Evolutionary conservation across 1,140 invertebrate species (phyloP).

Genomic region (Heliconius melpomene): DNA sequence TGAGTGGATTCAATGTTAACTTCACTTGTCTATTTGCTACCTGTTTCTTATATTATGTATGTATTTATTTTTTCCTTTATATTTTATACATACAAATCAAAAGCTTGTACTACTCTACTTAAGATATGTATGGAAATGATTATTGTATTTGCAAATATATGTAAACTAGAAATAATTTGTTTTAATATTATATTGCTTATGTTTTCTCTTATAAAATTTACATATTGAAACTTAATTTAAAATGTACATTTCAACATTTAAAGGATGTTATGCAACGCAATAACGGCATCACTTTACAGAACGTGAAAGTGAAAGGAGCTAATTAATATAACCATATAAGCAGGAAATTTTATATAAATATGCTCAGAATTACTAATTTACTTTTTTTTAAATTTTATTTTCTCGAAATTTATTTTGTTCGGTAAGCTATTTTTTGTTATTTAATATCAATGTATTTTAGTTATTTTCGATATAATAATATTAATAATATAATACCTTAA

Average conservation of each 20-base stretch:
- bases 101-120: neutral
- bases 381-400: neutral
- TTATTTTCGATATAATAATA: too few relatives aligned
- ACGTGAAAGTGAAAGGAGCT: constrained; percentile 3
- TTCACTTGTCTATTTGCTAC: constrained; percentile 7
- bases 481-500: too few relatives aligned
- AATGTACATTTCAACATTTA: neutral
- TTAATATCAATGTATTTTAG: too few relatives aligned
- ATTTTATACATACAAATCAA: neutral
- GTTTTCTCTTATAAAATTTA: neutral
- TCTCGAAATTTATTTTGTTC: neutral
- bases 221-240: neutral
- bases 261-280: neutral
- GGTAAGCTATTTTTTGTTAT: neutral
- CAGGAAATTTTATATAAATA: neutral
- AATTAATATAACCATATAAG: constrained; percentile 5
- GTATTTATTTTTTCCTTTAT: neutral
- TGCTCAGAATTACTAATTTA: neutral
- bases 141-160: too few relatives aligned
- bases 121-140: neutral
- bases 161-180: too few relatives aligned
- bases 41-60: neutral
- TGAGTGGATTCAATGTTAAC: constrained; percentile 32
- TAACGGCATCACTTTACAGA: neutral
- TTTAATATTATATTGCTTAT: too few relatives aligned